Evolutionary conservation across 2,113 vertebrate species (phyloP), one percentile per base, ranked within the genome.

Genomic region (Girardinichthys multiradiatus): DNA sequence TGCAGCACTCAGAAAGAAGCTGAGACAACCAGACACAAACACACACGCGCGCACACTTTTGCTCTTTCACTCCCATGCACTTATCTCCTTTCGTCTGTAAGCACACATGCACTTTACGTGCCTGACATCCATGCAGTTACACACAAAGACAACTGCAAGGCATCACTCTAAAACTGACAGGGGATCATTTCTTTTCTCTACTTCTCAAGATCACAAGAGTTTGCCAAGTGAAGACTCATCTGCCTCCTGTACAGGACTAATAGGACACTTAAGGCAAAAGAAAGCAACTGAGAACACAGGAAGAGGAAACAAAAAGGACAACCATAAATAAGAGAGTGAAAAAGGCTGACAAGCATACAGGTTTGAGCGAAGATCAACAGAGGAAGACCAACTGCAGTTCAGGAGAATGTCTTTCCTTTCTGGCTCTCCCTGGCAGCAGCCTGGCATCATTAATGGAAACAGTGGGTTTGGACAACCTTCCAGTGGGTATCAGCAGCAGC

Each of bases 351-450:
- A 66, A 72, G 57, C 70, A 65, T 76, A 45, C 39, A 69, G 81
- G 65, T 31, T 33, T 77, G 64, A 69, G 77, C 33, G 8, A 79
- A 74, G 21, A 70, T 54, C 58, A 69, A 58, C 33, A 78, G 37
- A 63, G 82, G 45, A 71, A 64, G 73, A 83, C 57, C 70, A 35
- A 68, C 57, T 79, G 69, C 63, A 62, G n/a, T 70, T 27, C 15
- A 12, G 54, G 70, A 93, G 78, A 77, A 94, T 94, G 93, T 94
- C 95, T 94, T 96, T 95, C 88, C 92, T 90, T 58, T 90, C 91
- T 76, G 90, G 87, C 67, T 86, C 90, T 0, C 37, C 87, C 67
- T 87, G 87, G 89, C 89, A 90, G 80, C 85, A 91, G 89, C 76
- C 89, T 73, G 87, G 77, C 77, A 80, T 87, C 37, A 84, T 90